A percentile compares a stretch with the other conserved stretches of the same genome.
These are phyloP conservation scores for Diarsia dahlii DNA, from an alignment of 2,888 invertebrate species.

Conservation along the genomic window DNA sequence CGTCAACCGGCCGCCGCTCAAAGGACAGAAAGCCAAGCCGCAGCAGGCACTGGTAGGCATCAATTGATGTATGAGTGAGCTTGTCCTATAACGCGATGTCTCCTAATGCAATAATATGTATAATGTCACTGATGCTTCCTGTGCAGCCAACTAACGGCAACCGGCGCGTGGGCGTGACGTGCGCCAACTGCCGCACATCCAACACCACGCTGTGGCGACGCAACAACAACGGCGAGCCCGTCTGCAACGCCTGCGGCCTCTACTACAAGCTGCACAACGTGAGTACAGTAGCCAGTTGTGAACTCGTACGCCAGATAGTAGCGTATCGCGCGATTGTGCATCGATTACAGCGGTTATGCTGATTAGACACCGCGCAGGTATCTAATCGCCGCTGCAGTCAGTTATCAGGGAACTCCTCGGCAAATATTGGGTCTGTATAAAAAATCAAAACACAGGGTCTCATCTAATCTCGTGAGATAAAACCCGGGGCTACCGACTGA, in stretches of 20 bases:
- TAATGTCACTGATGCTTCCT: background rate
- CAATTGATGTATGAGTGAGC: background rate
- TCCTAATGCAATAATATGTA: conserved; percentile 24
- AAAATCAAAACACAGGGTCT: conserved; percentile 90
- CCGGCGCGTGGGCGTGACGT: conserved; percentile 94
- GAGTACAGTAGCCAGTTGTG: conserved; percentile 73
- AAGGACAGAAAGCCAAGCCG: conserved; percentile 92
- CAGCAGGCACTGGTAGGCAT: conserved; percentile 88
- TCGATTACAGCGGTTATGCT: conserved; percentile 73
- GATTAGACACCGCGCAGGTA: conserved; percentile 76
- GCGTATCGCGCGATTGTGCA: conserved; percentile 70
- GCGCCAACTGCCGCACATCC: conserved; percentile 98
- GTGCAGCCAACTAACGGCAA: conserved; percentile 90
- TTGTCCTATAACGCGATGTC: background rate
- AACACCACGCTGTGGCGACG: conserved; percentile 99
- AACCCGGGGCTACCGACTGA: conserved; percentile 90
- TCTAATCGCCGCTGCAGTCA: conserved; percentile 84
- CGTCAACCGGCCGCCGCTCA: conserved; percentile 93
- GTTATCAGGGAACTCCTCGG: conserved; percentile 90
- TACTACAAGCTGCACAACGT: conserved; percentile 97
- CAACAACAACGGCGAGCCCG: conserved; percentile 98
- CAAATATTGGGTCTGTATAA: conserved; percentile 89
- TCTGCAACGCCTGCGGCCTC: conserved; percentile 99
- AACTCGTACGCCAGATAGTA: conserved; percentile 43
- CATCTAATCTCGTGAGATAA: conserved; percentile 90